Evolutionary conservation across 2,113 vertebrate species (phyloP), one percentile per base, ranked within the genome.

Genomic region (Pyxicephalus adspersus): DNA sequence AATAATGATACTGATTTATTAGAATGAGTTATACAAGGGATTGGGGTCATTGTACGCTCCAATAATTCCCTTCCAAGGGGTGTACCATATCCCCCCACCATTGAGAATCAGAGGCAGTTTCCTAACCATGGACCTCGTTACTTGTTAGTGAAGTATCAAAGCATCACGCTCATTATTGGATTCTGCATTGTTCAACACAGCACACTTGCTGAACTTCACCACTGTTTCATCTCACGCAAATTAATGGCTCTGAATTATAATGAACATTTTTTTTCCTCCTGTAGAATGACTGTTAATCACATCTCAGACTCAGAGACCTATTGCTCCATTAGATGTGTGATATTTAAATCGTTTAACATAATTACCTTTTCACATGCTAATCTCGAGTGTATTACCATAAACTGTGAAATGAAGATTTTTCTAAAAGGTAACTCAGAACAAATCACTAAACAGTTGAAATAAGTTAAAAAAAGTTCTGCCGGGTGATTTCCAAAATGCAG

Each of bases 341-440:
- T 67, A 54, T 75, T 81, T 84, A 72, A 72, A 38, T 64, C 38
- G 57, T 63, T 64, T 76, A 38, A 51, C 65, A 38, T 84, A 77
- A 81, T 77, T 81, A 76, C 78, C 55, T 55, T 65, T 82, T 71
- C 80, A 64, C 66, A 60, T 84, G 83, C 60, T 68, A 77, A 80
- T 67, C 45, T 22, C 2, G 16, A 61, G 17, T 54, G 54, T 67
- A 18, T 67, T 64, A 31, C 54, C 75, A 61, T 15, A 52, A 72
- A 25, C 2, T 25, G 29, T 73, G 29, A 64, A 29, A 34, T 9
- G 11, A 31, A 61, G 23, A 29, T 8, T 13, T 55, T 29, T 26
- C 8, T 45, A 45, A 45, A 45, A 9, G 38, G 38, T 1, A 45
- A 45, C 38, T 9, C 38, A 8, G 15, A 13, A 8, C 38, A 45